Conservation (phyloP, 2,888 invertebrate species). For the Leptinotarsa rubiginosa region DNA sequence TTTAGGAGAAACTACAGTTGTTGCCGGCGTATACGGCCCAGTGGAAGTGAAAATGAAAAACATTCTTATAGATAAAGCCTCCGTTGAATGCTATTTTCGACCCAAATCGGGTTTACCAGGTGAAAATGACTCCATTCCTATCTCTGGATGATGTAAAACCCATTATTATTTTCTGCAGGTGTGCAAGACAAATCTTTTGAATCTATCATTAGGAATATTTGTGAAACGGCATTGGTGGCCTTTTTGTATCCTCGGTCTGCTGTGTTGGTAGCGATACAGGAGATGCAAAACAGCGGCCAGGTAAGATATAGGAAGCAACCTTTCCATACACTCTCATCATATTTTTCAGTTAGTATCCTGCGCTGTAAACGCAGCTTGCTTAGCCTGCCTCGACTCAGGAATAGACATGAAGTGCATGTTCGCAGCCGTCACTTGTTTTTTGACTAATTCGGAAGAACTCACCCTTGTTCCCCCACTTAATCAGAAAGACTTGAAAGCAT, state of each 20-base stretch:
- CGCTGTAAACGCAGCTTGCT: conserved; percentile 84
- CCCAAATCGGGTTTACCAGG: conserved; percentile 82
- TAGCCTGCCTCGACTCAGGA: conserved; percentile 85
- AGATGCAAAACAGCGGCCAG: conserved; percentile 86
- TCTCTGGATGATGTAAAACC: not conserved
- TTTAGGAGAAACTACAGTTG: conserved; percentile 81
- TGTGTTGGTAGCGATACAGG: conserved; percentile 84
- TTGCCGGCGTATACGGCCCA: conserved; percentile 86
- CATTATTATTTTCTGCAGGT: conserved; percentile 61
- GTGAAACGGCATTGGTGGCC: conserved; percentile 79
- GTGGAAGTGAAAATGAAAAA: conserved; percentile 82
- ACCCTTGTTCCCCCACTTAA: conserved; percentile 61
- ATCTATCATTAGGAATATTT: conserved; percentile 79
- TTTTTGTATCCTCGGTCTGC: conserved; percentile 84
- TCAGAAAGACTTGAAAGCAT: conserved; percentile 70
- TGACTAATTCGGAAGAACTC: conserved; percentile 71
- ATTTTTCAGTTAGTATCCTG: conserved; percentile 78
- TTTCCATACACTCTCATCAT: not conserved
- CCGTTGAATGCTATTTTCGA: conserved; percentile 82
- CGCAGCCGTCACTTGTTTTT: conserved; percentile 82
- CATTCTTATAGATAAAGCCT: conserved; percentile 81
- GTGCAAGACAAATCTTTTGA: conserved; percentile 80
- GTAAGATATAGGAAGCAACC: conserved; percentile 66
- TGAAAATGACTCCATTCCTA: conserved; percentile 34
- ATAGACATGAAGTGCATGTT: conserved; percentile 85